These are phyloP conservation scores for Cyprinella venusta DNA, from an alignment of 2,797 vertebrate genomes.

Conservation along the genomic window DNA sequence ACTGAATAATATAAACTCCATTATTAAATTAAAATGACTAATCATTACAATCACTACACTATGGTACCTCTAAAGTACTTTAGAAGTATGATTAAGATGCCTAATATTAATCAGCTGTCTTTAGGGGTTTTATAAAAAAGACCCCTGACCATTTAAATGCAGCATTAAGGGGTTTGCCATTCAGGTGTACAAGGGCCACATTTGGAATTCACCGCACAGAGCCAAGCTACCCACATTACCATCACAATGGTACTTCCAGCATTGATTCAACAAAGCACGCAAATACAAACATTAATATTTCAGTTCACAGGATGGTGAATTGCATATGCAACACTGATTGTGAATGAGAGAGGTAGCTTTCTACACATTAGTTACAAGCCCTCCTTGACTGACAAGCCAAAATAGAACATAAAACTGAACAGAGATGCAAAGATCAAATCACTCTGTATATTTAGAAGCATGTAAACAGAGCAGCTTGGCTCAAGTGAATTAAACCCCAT, in stretches of 20 bases:
- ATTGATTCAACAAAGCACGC: constrained; percentile 19
- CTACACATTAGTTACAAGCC: constrained; percentile 6
- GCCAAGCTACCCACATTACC: constrained; percentile 16
- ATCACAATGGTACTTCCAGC: constrained; percentile 10
- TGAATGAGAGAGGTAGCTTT: background rate
- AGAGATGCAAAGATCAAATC: constrained; percentile 24
- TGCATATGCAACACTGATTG: constrained; percentile 21
- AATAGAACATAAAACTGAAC: constrained; percentile 14
- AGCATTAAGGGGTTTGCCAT: background rate
- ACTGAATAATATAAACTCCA: background rate
- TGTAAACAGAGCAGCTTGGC: constrained; percentile 28
- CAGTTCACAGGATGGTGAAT: constrained; percentile 27
- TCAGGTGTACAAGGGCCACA: background rate
- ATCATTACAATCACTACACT: background rate
- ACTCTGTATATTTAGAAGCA: constrained; percentile 41
- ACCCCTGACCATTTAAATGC: constrained; percentile 11
- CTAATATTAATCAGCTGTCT: background rate
- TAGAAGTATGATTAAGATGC: background rate
- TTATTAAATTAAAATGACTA: background rate
- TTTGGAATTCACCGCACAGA: constrained; percentile 39
- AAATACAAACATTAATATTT: constrained; percentile 36
- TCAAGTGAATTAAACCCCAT: constrained; percentile 17
- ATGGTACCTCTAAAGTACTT: background rate
- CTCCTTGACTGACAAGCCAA: constrained; percentile 3
- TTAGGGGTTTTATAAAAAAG: background rate